Percentiles rank a stretch among this genome's conserved stretches.
phyloP scores from a whole-genome alignment of 2,113 vertebrate species.

The Rhipidura dahli region DNA sequence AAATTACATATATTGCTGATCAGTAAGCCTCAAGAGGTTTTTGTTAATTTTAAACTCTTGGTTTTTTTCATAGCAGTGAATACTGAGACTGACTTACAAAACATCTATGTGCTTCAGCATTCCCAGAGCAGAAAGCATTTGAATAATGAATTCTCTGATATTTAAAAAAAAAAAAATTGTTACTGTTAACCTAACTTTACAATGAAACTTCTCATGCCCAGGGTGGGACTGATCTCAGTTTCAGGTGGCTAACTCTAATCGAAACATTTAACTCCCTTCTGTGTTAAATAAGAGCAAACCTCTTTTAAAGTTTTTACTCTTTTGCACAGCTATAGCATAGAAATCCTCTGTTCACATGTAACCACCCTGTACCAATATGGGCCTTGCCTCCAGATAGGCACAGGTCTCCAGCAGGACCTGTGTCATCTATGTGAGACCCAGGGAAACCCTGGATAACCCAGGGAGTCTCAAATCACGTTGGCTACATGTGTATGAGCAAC shows the following conservation, averaged over 20 bases:
- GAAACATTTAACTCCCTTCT: not conserved
- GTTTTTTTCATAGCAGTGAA: rapidly evolving
- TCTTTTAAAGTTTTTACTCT: not conserved
- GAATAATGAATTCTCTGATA: not conserved
- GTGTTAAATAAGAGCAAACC: not conserved
- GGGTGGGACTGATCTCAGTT: not conserved
- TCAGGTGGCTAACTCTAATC: not conserved
- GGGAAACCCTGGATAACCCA: not conserved
- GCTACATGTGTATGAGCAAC: not conserved
- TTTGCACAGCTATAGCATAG: not conserved
- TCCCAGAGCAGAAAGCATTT: not conserved
- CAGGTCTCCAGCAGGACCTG: not conserved
- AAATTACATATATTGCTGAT: not conserved
- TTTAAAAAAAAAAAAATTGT: not conserved
- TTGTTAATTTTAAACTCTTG: not conserved
- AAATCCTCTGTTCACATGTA: not conserved
- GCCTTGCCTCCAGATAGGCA: not conserved
- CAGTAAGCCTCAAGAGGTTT: not conserved
- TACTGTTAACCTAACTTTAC: not conserved
- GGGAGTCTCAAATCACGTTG: not conserved
- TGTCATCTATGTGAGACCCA: not conserved
- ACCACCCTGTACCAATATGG: not conserved
- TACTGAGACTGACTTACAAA: not conserved
- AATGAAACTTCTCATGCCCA: not conserved
- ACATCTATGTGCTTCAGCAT: not conserved